Conservation (phyloP, 2,888 invertebrate genomes). For the Polymixis lichenea region DNA sequence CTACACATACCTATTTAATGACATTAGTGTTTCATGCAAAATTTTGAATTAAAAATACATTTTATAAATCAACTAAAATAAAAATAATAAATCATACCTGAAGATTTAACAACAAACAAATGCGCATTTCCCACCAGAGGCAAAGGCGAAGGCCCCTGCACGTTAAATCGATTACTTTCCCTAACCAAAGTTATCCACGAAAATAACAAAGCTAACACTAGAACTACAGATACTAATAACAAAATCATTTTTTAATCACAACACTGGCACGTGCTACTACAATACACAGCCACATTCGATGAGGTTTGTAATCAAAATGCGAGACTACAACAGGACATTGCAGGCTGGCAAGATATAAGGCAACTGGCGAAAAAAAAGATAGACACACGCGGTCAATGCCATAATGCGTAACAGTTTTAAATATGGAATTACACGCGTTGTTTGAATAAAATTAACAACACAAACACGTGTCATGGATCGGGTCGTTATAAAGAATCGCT, state of each 20-base stretch:
- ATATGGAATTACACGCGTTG: conserved; percentile 15
- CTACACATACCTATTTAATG: background rate
- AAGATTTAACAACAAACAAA: conserved; percentile 83
- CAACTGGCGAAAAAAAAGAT: conserved; percentile 30
- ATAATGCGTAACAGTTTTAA: conserved; percentile 30
- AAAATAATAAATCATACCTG: conserved; percentile 71
- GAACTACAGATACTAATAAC: conserved; percentile 57
- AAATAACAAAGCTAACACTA: conserved; percentile 61
- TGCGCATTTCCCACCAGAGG: conserved; percentile 89
- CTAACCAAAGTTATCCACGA: conserved; percentile 76
- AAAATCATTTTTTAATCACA: conserved; percentile 69
- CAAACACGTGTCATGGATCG: background rate
- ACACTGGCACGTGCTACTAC: conserved; percentile 75
- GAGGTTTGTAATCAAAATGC: conserved; percentile 48
- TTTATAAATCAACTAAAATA: background rate
- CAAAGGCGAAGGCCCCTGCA: conserved; percentile 78
- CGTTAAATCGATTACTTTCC: conserved; percentile 67
- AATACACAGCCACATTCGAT: conserved; percentile 49
- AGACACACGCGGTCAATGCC: conserved; percentile 43
- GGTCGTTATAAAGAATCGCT: background rate
- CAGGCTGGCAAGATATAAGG: conserved; percentile 38
- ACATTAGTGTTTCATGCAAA: background rate
- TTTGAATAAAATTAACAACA: conserved; percentile 9
- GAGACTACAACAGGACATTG: conserved; percentile 40
- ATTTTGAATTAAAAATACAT: background rate